These are phyloP conservation scores for Ranitomeya variabilis DNA, from an alignment of 2,113 vertebrate genomes.

Conservation along the genomic window DNA sequence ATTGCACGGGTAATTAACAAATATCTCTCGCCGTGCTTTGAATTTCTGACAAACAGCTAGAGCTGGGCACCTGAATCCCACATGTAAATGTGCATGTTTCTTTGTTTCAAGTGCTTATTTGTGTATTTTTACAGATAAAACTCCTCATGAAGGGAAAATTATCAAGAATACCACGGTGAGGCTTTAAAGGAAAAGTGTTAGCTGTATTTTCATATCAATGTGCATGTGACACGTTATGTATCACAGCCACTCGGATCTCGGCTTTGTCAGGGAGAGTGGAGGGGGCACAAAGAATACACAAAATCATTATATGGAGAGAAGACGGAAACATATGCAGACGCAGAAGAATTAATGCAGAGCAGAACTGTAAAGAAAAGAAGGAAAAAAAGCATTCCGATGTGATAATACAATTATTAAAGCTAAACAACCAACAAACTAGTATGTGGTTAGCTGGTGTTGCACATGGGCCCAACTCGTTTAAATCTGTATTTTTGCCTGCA, in stretches of 20 bases:
- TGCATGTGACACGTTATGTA: not conserved
- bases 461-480: too few species aligned
- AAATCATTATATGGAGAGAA: not conserved
- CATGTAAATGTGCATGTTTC: conserved; percentile 16
- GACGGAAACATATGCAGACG: not conserved
- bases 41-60: conserved; percentile 14
- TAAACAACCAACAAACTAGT: too few species aligned
- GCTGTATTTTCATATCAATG: not conserved
- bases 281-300: not conserved
- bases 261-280: not conserved
- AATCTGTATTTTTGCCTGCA: too few species aligned
- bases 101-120: conserved; percentile 27
- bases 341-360: not conserved
- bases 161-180: not conserved
- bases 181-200: conserved; percentile 4
- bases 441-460: too few species aligned
- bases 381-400: not conserved
- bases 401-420: too few species aligned
- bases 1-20: conserved; percentile 38
- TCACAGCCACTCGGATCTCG: not conserved
- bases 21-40: conserved; percentile 33
- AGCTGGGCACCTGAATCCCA: conserved; percentile 26
- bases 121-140: conserved; percentile 39
- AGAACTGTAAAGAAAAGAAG: not conserved
- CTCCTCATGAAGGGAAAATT: not conserved